Evolutionary conservation across 2,113 vertebrate species (phyloP).

Genomic region (Oreotrochilus melanogaster): DNA sequence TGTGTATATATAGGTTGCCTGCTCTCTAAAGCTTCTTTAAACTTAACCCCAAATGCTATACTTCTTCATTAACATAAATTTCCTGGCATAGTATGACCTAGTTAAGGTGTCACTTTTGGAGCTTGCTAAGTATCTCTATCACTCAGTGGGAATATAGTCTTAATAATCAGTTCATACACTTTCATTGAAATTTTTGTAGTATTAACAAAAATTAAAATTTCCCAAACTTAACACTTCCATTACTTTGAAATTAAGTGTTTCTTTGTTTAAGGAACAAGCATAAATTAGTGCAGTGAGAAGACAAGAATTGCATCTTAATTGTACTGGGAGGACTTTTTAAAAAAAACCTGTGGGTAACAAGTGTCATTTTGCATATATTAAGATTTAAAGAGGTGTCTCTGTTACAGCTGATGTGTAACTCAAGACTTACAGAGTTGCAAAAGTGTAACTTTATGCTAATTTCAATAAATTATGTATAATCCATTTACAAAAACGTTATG

Average conservation of each 20-base stretch:
- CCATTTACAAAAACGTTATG: not conserved
- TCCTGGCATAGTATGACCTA: not conserved
- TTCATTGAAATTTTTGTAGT: not conserved
- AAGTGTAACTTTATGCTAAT: constrained; percentile 59
- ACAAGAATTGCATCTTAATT: constrained; percentile 40
- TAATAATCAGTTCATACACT: not conserved
- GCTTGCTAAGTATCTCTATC: not conserved
- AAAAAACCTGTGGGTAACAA: not conserved
- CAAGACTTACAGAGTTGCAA: constrained; percentile 51
- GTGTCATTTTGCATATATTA: constrained; percentile 66
- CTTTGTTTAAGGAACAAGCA: not conserved
- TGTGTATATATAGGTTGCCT: not conserved
- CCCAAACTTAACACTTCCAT: not conserved
- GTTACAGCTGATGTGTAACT: constrained; percentile 54
- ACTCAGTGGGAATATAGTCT: not conserved
- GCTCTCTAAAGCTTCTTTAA: not conserved
- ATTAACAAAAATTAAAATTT: not conserved
- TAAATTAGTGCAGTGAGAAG: not conserved
- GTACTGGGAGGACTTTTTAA: not conserved
- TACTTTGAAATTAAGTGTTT: not conserved
- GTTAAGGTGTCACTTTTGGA: not conserved
- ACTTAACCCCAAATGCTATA: not conserved
- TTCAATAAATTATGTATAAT: constrained; percentile 46
- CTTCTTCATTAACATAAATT: not conserved
- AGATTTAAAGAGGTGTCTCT: constrained; percentile 52